phyloP scores from a whole-genome alignment of 2,888 invertebrate genomes.

The Oligia strigilis region DNA sequence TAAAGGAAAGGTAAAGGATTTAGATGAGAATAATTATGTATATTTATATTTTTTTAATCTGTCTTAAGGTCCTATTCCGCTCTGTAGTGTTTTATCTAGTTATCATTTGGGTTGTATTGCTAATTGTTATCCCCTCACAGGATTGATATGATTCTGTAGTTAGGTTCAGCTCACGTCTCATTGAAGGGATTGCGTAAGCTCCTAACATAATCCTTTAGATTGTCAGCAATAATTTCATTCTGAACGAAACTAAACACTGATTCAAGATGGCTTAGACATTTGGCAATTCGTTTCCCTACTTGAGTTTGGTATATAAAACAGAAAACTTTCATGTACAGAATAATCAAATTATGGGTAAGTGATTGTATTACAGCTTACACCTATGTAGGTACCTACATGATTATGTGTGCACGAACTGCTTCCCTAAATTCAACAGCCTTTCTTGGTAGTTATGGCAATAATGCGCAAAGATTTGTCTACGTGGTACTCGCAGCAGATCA shows the following conservation, averaged over 20 bases:
- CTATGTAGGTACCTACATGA: no score
- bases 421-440: neutral
- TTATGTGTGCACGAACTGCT: no score
- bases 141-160: neutral
- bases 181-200: neutral
- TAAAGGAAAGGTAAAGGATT: neutral
- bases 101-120: neutral
- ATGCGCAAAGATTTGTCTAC: neutral
- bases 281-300: slow-evolving; percentile 9
- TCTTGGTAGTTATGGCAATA: neutral
- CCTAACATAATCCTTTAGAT: neutral
- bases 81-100: neutral
- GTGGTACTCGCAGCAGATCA: slow-evolving; percentile 8
- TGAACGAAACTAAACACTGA: neutral
- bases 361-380: neutral
- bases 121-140: neutral
- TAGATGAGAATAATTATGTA: neutral
- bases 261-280: slow-evolving; percentile 52
- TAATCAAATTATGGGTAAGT: slow-evolving; percentile 51
- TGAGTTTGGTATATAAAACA: neutral
- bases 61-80: neutral
- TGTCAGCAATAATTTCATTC: neutral
- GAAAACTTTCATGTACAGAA: slow-evolving; percentile 8
- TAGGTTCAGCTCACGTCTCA: neutral
- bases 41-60: neutral